These are phyloP conservation scores for Tanaodytes sp. DNA, from an alignment of 2,888 invertebrate genomes.

Conservation along the genomic window DNA sequence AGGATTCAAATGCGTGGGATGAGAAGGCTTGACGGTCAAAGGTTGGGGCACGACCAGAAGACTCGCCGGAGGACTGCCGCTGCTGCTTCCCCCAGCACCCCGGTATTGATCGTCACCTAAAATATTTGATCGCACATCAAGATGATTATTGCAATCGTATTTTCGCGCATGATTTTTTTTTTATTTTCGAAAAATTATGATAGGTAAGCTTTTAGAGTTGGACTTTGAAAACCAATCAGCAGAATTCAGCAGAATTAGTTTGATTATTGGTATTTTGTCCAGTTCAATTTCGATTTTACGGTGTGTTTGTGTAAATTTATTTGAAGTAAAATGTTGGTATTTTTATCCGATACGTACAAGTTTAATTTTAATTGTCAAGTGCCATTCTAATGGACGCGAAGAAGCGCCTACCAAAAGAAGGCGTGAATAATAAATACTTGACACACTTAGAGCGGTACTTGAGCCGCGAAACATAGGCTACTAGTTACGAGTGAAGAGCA, in stretches of 20 bases:
- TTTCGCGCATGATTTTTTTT: constrained; percentile 36
- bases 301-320: too few relatives aligned
- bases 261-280: too few relatives aligned
- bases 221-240: too few relatives aligned
- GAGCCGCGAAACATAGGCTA: constrained; percentile 40
- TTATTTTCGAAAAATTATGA: too few relatives aligned
- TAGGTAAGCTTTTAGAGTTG: too few relatives aligned
- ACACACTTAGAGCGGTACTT: constrained; percentile 46
- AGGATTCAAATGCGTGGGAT: constrained; percentile 71
- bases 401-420: too few relatives aligned
- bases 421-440: constrained; percentile 53
- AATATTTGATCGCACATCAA: constrained; percentile 52
- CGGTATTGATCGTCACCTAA: constrained; percentile 71
- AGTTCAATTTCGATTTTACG: too few relatives aligned
- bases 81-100: constrained; percentile 73
- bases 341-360: too few relatives aligned
- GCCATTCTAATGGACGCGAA: too few relatives aligned
- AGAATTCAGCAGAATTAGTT: too few relatives aligned
- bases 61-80: constrained; percentile 77
- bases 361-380: too few relatives aligned
- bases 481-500: constrained; percentile 24
- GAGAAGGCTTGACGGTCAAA: constrained; percentile 71
- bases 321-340: too few relatives aligned
- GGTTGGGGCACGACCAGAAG: constrained; percentile 93
- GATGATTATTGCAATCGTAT: constrained; percentile 43